These are phyloP conservation scores for Scophthalmus maximus DNA, from an alignment of 2,113 vertebrate genomes.

Conservation along the genomic window DNA sequence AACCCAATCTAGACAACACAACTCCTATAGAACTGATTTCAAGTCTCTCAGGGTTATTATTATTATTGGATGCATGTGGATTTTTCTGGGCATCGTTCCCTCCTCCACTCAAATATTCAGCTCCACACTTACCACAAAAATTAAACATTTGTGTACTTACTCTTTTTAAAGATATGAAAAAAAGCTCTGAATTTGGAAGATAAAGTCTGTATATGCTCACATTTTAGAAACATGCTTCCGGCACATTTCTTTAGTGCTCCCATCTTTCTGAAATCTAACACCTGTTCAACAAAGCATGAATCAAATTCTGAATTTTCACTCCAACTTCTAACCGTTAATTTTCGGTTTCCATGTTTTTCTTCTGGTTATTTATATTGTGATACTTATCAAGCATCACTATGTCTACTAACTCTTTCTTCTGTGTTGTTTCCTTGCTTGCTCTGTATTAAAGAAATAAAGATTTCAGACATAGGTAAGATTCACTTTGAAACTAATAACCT, in stretches of 20 bases:
- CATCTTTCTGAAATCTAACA: conserved; percentile 17
- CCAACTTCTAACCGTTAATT: neutral
- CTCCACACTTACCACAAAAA: too few relatives aligned
- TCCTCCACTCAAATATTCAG: too few relatives aligned
- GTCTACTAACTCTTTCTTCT: conserved; percentile 56
- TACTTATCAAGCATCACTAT: conserved; percentile 2
- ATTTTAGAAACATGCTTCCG: too few relatives aligned
- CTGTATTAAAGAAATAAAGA: conserved; percentile 98
- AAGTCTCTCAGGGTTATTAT: too few relatives aligned
- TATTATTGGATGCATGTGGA: too few relatives aligned
- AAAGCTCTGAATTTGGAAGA: too few relatives aligned
- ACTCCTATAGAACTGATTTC: too few relatives aligned
- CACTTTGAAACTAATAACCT: conserved; percentile 25
- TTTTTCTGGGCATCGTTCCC: too few relatives aligned
- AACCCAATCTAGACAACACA: too few relatives aligned
- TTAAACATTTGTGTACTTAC: too few relatives aligned
- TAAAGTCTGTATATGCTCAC: too few relatives aligned
- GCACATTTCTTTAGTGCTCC: neutral
- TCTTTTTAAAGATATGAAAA: neutral
- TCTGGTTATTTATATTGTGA: neutral
- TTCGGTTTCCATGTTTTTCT: neutral
- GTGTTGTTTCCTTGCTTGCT: conserved; percentile 81
- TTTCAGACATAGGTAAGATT: conserved; percentile 99
- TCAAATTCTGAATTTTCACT: neutral
- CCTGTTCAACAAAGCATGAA: conserved; percentile 1